Evolutionary conservation across 2,888 invertebrate genomes (phyloP).

Genomic region (Polydrusus pterygomalis): DNA sequence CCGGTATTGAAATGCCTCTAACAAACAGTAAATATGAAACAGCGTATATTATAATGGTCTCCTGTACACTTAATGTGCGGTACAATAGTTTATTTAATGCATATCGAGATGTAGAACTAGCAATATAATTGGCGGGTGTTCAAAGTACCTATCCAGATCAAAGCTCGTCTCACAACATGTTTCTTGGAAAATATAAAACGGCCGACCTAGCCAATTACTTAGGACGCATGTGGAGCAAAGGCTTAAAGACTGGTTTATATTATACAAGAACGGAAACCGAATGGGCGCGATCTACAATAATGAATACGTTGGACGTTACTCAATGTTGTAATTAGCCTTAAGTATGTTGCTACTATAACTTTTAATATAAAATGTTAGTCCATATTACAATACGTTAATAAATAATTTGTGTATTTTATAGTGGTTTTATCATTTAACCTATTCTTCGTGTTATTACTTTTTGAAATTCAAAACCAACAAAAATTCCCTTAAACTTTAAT

Average conservation of each 20-base stretch:
- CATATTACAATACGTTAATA: too few relatives aligned
- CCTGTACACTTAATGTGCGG: background rate
- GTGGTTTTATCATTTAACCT: too few relatives aligned
- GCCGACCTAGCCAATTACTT: background rate
- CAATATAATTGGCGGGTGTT: background rate
- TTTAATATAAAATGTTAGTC: too few relatives aligned
- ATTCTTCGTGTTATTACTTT: too few relatives aligned
- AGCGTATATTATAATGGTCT: background rate
- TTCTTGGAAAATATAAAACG: background rate
- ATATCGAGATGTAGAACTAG: background rate
- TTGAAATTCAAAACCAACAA: too few relatives aligned
- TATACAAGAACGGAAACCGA: constrained; percentile 9
- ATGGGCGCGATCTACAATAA: constrained; percentile 5
- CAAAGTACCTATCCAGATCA: constrained; percentile 21
- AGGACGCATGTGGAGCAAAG: background rate
- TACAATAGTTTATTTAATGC: constrained; percentile 3
- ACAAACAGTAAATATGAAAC: background rate
- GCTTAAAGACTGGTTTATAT: constrained; percentile 7
- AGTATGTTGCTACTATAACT: too few relatives aligned
- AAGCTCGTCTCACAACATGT: constrained; percentile 1
- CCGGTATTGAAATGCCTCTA: constrained; percentile 4
- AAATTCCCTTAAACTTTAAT: too few relatives aligned
- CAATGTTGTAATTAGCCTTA: background rate
- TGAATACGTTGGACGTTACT: background rate
- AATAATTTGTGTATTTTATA: too few relatives aligned